Base-by-base conservation (phyloP, 2,113 vertebrate species). In the Athene noctua region DNA sequence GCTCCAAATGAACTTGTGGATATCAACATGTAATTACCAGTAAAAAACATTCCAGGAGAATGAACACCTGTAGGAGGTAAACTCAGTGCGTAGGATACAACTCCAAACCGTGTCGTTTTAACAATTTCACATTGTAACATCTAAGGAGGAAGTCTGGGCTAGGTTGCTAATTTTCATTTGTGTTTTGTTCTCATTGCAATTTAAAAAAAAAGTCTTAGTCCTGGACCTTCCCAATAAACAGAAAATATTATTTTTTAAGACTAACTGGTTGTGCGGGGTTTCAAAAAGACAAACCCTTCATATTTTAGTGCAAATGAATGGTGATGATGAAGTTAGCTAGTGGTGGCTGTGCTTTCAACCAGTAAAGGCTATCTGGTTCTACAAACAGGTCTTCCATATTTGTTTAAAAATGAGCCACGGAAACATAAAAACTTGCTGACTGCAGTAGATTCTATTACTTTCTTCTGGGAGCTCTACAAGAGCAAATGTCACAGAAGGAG, bases 381-480 rank as follows among this genome's bases (percentile, higher is more conserved):
- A 19, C 22, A 77, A 68, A 77, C 34, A 47, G 0, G 1, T 40
- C 63, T 74, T 59, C 36, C 46, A 30, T 27, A 73, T 42, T 79
- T 57, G 17, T 87, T 90, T 54, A 38, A 80, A 96, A 73, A 70
- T 21, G 26, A 46, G 36, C 51, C 34, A 54, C 19, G 62, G 63
- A 75, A 92, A 58, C 0, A 0, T 32, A 68, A 38, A 8, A 34
- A 6, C 32, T 86, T 80, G 51, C 1, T 70, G 82, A 94, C 83
- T 95, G 63, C 70, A 91, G 88, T 54, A 88, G 85, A 79, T 95
- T 83, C 44, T 67, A 34, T 89, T 82, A 40, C 26, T 94, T 96
- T 93, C 34, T 86, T 97, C 91, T 92, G 86, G 40, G 49, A 87
- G 25, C 29, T 80, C 38, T 54, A 49, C 29, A 70, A 55, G 44